A percentile compares a stretch with the other conserved stretches of the same genome.
Conservation (phyloP, 1,140 invertebrate species). For the Drosophila persimilis region DNA sequence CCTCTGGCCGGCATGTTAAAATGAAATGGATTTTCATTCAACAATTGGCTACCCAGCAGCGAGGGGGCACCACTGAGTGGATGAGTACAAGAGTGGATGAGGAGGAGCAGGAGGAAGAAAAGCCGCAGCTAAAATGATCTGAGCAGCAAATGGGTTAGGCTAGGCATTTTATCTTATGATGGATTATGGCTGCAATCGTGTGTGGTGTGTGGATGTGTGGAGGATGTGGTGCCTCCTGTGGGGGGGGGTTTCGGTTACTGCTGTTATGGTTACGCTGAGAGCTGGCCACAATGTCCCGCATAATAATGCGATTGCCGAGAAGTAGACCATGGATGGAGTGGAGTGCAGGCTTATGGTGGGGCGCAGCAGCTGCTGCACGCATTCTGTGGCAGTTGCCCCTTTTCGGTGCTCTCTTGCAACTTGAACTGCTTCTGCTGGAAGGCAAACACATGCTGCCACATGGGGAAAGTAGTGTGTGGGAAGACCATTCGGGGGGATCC, state of each 20-base stretch:
- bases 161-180: constrained; percentile 69
- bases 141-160: constrained; percentile 59
- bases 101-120: constrained; percentile 20
- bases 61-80: neutral
- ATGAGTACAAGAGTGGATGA: too few relatives aligned
- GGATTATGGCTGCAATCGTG: constrained; percentile 60
- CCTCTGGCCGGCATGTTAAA: constrained; percentile 74
- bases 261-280: constrained; percentile 41
- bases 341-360: constrained; percentile 19
- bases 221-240: neutral
- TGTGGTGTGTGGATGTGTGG: constrained; percentile 26
- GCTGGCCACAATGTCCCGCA: constrained; percentile 59
- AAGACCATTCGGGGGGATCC: neutral
- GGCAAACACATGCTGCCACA: constrained; percentile 61
- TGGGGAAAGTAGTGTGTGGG: neutral
- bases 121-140: constrained; percentile 33
- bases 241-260: neutral
- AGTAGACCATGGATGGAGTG: constrained; percentile 43
- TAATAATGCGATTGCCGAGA: constrained; percentile 70
- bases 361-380: neutral
- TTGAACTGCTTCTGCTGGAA: constrained; percentile 54
- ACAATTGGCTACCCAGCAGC: constrained; percentile 60
- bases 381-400: constrained; percentile 30
- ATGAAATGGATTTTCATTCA: constrained; percentile 82
- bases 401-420: constrained; percentile 24